Base-by-base conservation (phyloP, 2,113 vertebrate species). In the Oncorhynchus tshawytscha region DNA sequence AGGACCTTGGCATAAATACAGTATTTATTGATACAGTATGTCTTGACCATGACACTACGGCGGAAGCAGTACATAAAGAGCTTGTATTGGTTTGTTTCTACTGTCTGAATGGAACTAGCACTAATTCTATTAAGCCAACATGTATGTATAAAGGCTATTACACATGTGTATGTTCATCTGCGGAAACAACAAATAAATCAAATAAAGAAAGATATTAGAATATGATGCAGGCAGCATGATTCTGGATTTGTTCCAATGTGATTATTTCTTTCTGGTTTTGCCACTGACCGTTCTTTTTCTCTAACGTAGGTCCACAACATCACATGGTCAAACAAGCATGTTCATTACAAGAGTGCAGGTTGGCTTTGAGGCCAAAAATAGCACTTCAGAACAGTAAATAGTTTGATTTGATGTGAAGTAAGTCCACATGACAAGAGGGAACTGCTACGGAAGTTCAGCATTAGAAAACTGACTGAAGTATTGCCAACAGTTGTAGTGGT, bases 41-140 rank as follows among this genome's bases (percentile, higher is more conserved):
- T 85, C 80, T 76, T 54, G 82, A 84, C 86, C 77, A 79, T 85
- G 83, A 84, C 81, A 87, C 72, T 76, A 84, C 70, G 72, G 78
- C 77, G 87, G 90, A 91, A 94, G 89, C 89, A 71, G 84, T 86
- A 90, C 88, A 45, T 45, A 90, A 88, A 92, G 84, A 90, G 87
- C 80, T 78, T 81, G 15, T 70, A 79, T 77, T 79, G 77, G 66
- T 81, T 85, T 83, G 84, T 81, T 83, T 76, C 73, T 82, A 77
- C 83, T 85, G 88, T 89, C 75, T 79, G 87, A 90, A 88, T 89
- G 89, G 84, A 92, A 88, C 89, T 88, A 85, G 72, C 66, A 85
- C 88, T 91, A 89, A 83, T 72, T 83, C 87, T 85, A 88, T 74
- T 82, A 82, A 90, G 87, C 88, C 86, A 84, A 91, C 85, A 82